These are phyloP conservation scores for Polypterus bichir DNA, from an alignment of 2,113 vertebrate genomes.

Conservation along the genomic window DNA sequence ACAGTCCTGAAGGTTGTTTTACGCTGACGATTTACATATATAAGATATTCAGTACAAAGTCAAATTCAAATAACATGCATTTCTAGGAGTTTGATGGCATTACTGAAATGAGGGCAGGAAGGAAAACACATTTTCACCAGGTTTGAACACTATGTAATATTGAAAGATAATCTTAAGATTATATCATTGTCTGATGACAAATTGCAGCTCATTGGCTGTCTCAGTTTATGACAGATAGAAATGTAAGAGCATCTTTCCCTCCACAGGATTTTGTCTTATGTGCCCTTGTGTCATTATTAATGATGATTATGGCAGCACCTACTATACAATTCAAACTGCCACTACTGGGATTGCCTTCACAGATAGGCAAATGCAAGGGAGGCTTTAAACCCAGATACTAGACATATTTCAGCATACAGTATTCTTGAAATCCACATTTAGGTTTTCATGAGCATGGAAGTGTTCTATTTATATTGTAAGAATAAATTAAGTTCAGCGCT, in stretches of 20 bases:
- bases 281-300: background rate
- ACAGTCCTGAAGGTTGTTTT: conserved; percentile 16
- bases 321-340: no score
- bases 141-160: background rate
- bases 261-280: background rate
- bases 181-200: background rate
- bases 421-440: no score
- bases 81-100: background rate
- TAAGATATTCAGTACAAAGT: conserved; percentile 2
- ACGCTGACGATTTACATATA: conserved; percentile 17
- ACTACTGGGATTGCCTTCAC: no score
- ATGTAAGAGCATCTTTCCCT: background rate
- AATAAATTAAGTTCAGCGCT: no score
- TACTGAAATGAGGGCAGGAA: background rate
- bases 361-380: no score
- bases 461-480: no score
- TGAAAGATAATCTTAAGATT: background rate
- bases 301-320: background rate
- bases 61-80: conserved; percentile 1
- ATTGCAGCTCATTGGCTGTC: background rate
- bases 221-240: background rate
- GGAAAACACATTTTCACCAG: background rate
- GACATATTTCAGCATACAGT: no score
- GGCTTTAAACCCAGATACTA: no score
- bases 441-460: no score